Evolutionary conservation across 2,113 vertebrate species (phyloP).

Genomic region (Eidolon helvum): DNA sequence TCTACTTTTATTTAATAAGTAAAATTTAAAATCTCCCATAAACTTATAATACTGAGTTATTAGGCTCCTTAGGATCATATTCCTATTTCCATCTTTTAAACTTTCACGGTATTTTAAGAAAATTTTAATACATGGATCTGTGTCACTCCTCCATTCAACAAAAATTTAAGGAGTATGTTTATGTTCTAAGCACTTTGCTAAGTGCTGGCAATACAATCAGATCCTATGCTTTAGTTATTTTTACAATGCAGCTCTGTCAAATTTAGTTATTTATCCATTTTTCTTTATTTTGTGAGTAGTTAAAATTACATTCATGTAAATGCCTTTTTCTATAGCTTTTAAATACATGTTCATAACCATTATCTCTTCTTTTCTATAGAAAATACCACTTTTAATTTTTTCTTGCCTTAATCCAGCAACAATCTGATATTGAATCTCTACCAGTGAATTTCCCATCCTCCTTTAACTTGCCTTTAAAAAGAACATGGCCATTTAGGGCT

Average conservation of each 20-base stretch:
- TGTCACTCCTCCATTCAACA: not conserved
- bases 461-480: conserved; percentile 13
- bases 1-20: not conserved
- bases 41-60: not conserved
- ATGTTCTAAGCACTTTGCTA: not conserved
- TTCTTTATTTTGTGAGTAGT: not conserved
- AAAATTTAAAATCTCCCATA: conserved; percentile 34
- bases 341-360: not conserved
- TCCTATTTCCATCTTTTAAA: conserved; percentile 22
- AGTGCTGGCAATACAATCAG: not conserved
- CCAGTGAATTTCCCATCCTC: not conserved
- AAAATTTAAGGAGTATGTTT: not conserved
- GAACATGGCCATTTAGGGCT: not conserved
- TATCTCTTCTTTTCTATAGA: not conserved
- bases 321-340: not conserved
- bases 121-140: conserved; percentile 1
- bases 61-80: not conserved
- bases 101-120: conserved; percentile 5
- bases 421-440: not conserved
- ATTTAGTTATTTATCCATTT: not conserved
- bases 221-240: not conserved
- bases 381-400: not conserved
- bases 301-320: not conserved
- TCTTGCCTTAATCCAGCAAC: not conserved
- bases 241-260: not conserved